A percentile compares a stretch with the other conserved stretches of the same genome.
Evolutionary conservation across 2,113 vertebrate genomes (phyloP).

Genomic region (Mastomys coucha): DNA sequence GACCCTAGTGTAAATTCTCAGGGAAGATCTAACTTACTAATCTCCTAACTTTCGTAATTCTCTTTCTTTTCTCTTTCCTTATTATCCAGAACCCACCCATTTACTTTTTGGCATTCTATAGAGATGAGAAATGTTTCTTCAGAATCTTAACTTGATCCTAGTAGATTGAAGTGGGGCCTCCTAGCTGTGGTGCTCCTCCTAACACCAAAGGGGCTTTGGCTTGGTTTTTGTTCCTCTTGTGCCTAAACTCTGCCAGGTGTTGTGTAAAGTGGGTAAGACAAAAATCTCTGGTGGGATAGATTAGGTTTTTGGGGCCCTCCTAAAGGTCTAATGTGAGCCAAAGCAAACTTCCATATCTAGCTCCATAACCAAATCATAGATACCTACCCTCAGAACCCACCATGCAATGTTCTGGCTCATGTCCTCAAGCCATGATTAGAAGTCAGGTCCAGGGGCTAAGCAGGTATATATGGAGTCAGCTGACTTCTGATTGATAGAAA

Average conservation of each 20-base stretch:
- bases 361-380: background rate
- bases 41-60: background rate
- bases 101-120: background rate
- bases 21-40: conserved; percentile 40
- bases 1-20: conserved; percentile 32
- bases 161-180: background rate
- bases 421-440: background rate
- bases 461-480: background rate
- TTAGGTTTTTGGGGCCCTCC: background rate
- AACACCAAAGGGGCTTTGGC: background rate
- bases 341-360: background rate
- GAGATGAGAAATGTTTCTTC: background rate
- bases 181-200: background rate
- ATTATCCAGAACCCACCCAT: background rate
- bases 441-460: background rate
- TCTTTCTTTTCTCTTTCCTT: background rate
- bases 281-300: background rate
- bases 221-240: background rate
- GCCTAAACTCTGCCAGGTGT: background rate
- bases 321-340: background rate
- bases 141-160: background rate
- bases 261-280: background rate
- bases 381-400: background rate
- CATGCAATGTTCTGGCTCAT: background rate
- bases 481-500: background rate